Evolutionary conservation across 2,888 invertebrate species (phyloP).

Genomic region (Formica aserva): DNA sequence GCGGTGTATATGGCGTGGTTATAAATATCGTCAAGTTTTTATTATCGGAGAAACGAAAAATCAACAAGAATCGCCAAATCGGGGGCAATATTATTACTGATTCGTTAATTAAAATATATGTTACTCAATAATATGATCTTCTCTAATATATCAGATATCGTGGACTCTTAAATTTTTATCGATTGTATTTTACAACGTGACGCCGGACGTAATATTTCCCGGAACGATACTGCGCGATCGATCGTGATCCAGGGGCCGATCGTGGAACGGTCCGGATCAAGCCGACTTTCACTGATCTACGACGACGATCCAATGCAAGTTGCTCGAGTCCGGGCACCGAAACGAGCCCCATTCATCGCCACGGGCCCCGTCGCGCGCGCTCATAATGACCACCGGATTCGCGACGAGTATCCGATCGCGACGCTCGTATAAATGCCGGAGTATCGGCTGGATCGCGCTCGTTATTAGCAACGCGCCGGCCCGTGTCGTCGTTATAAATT

Average conservation of each 20-base stretch:
- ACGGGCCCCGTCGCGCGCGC: constrained; percentile 43
- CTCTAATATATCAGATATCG: background rate
- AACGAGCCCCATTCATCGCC: constrained; percentile 74
- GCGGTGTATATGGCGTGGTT: background rate
- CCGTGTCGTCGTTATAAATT: constrained; percentile 77
- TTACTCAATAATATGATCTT: background rate
- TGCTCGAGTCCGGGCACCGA: constrained; percentile 53
- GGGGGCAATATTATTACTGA: background rate
- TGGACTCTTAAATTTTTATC: background rate
- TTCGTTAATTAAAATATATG: constrained; percentile 21
- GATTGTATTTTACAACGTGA: background rate
- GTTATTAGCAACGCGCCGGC: constrained; percentile 68
- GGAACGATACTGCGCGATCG: constrained; percentile 37
- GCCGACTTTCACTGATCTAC: constrained; percentile 82
- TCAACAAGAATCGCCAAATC: background rate
- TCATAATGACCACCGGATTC: constrained; percentile 50
- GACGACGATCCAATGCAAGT: constrained; percentile 65
- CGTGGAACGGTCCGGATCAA: constrained; percentile 19
- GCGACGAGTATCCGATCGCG: constrained; percentile 51
- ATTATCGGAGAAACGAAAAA: background rate
- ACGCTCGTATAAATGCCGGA: constrained; percentile 47
- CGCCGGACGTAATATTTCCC: constrained; percentile 5
- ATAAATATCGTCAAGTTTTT: constrained; percentile 15
- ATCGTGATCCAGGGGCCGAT: constrained; percentile 31
- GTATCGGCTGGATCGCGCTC: constrained; percentile 60